These are phyloP conservation scores for Guaruba guarouba DNA, from an alignment of 2,113 vertebrate genomes.

Conservation along the genomic window DNA sequence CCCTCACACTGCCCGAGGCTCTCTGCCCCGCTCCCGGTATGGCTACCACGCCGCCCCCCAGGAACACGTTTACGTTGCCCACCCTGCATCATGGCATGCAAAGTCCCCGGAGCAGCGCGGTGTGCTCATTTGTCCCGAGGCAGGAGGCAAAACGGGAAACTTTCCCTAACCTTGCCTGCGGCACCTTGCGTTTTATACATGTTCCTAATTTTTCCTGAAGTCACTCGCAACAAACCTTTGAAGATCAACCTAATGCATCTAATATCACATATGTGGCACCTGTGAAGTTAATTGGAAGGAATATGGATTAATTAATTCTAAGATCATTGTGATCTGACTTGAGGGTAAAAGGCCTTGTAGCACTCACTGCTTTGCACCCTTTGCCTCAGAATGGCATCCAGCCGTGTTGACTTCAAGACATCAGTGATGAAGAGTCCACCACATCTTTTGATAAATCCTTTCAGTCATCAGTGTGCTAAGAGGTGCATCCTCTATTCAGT, in stretches of 20 bases:
- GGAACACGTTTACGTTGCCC: neutral
- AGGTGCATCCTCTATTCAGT: neutral
- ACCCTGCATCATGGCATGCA: rapidly evolving
- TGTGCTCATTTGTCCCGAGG: neutral
- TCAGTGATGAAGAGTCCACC: neutral
- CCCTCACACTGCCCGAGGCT: neutral
- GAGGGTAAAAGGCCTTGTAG: neutral
- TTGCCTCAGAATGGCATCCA: neutral
- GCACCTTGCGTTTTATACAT: neutral
- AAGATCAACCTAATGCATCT: neutral
- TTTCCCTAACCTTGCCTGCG: neutral
- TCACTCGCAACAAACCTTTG: neutral
- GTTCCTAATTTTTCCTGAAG: neutral
- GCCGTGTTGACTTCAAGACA: neutral
- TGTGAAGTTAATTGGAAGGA: neutral
- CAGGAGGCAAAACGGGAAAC: neutral
- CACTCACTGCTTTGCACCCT: neutral
- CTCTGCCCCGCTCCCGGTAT: neutral
- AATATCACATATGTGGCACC: neutral
- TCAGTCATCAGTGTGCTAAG: neutral
- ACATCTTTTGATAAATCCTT: neutral
- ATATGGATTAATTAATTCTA: neutral
- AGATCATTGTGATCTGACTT: neutral
- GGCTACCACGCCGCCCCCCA: rapidly evolving
- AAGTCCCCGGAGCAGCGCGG: neutral